These are phyloP conservation scores for Periophthalmodon schlosseri DNA, from an alignment of 2,113 vertebrate genomes.

Conservation along the genomic window DNA sequence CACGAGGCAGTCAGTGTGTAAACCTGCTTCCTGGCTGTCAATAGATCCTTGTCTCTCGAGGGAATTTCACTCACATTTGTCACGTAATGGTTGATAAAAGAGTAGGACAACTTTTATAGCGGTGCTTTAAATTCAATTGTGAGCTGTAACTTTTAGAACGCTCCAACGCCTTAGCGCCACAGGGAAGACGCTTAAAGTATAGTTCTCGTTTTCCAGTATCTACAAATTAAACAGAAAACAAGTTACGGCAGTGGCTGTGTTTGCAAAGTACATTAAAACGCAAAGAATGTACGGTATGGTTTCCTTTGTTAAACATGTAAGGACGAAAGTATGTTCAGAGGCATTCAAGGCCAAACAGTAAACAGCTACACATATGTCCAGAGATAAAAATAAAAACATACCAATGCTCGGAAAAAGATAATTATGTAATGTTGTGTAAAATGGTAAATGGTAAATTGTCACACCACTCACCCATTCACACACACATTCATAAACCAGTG, in stretches of 20 bases:
- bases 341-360: too few relatives aligned
- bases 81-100: constrained; percentile 10
- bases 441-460: neutral
- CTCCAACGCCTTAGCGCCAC: neutral
- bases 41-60: constrained; percentile 8
- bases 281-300: neutral
- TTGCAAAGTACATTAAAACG: neutral
- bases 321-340: too few relatives aligned
- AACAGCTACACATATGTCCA: too few relatives aligned
- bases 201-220: neutral
- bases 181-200: neutral
- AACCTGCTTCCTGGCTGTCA: constrained; percentile 10
- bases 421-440: too few relatives aligned
- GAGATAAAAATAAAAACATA: neutral
- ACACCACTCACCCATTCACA: neutral
- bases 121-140: neutral
- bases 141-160: neutral
- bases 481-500: too few relatives aligned
- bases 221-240: neutral
- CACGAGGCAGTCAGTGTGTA: constrained; percentile 1
- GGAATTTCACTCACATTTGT: constrained; percentile 1
- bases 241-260: neutral
- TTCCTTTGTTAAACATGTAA: neutral
- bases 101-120: neutral
- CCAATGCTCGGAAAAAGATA: too few relatives aligned